These are phyloP conservation scores for Ophiodon elongatus DNA, from an alignment of 2,113 vertebrate species.

Conservation along the genomic window DNA sequence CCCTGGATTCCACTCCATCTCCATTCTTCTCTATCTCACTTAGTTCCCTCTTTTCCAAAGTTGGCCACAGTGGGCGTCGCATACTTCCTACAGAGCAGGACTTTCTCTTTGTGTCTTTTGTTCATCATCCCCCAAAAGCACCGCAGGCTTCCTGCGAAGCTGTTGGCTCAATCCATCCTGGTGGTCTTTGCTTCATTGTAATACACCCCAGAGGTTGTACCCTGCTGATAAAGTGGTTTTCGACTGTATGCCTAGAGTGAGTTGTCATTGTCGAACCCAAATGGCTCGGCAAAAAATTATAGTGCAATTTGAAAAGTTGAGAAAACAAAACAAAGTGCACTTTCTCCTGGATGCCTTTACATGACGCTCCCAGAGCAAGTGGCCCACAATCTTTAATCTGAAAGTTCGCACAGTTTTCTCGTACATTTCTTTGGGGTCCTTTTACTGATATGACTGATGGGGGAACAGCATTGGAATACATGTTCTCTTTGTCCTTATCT, in stretches of 20 bases:
- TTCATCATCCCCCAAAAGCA: slow-evolving; percentile 66
- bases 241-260: slow-evolving; percentile 46
- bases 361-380: neutral
- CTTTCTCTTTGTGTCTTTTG: slow-evolving; percentile 76
- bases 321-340: slow-evolving; percentile 7
- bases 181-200: slow-evolving; percentile 72
- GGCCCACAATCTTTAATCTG: neutral
- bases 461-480: slow-evolving; percentile 19
- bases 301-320: slow-evolving; percentile 32
- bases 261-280: slow-evolving; percentile 53
- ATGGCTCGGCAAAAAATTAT: neutral
- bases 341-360: slow-evolving; percentile 9
- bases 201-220: slow-evolving; percentile 53
- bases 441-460: slow-evolving; percentile 24
- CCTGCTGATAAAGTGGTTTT: slow-evolving; percentile 57
- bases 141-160: slow-evolving; percentile 70
- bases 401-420: slow-evolving; percentile 5
- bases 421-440: neutral
- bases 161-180: slow-evolving; percentile 67
- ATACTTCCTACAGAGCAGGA: slow-evolving; percentile 66
- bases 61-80: slow-evolving; percentile 50
- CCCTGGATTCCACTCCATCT: slow-evolving; percentile 58
- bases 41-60: slow-evolving; percentile 56
- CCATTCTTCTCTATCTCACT: slow-evolving; percentile 51
- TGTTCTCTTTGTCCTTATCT: slow-evolving; percentile 53